Evolutionary conservation across 64 coral and sea anemone species (phyloP).

Genomic region (Catalaphyllia jardinei): DNA sequence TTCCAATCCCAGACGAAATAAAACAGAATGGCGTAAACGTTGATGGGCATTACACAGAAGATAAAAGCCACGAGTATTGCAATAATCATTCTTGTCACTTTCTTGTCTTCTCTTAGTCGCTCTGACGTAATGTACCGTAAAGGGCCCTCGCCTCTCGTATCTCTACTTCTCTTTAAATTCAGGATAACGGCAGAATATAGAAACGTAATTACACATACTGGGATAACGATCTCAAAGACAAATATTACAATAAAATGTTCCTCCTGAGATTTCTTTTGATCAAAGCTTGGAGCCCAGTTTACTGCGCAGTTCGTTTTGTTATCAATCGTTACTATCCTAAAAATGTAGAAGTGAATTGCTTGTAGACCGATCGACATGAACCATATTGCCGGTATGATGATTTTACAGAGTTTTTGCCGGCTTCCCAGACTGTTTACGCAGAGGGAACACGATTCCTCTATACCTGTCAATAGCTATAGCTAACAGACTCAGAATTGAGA

Average conservation of each 20-base stretch:
- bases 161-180: conserved; percentile 11
- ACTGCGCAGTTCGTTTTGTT: not conserved
- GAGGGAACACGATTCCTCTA: conserved; percentile 23
- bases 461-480: conserved; percentile 42
- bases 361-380: not conserved
- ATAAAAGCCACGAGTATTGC: conserved; percentile 9
- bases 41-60: not conserved
- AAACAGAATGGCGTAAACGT: not conserved
- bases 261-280: not conserved
- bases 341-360: conserved; percentile 15
- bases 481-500: conserved; percentile 35
- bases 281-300: not conserved
- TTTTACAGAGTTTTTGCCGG: not conserved
- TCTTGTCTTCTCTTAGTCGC: conserved; percentile 13
- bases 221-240: not conserved
- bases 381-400: conserved; percentile 25
- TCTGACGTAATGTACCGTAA: not conserved
- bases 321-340: not conserved
- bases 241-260: not conserved
- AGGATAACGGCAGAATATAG: conserved; percentile 14
- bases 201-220: not conserved
- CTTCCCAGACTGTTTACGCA: not conserved
- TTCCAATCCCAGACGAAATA: conserved; percentile 31
- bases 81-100: not conserved
- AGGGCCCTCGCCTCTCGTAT: not conserved